Percentiles rank a stretch among this genome's conserved stretches.
Evolutionary conservation across 2,888 invertebrate genomes (phyloP).

Genomic region (Acleris laterana): DNA sequence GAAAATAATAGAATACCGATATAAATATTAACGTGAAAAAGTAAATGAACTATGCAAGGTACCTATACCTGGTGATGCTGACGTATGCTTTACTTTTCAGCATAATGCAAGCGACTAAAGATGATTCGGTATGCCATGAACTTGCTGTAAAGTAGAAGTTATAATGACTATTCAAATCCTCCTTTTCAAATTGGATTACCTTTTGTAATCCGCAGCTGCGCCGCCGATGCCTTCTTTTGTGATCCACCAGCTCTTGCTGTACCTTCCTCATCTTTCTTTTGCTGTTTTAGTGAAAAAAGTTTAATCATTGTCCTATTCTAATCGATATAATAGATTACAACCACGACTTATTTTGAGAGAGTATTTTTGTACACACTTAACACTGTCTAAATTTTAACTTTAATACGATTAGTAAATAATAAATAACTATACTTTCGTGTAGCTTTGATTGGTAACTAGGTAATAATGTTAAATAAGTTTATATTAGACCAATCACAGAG

Average conservation of each 20-base stretch:
- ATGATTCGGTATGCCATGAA: not conserved
- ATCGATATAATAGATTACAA: conserved; percentile 71
- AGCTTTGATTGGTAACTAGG: conserved; percentile 34
- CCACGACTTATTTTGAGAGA: conserved; percentile 79
- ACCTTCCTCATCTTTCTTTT: conserved; percentile 98
- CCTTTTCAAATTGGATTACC: conserved; percentile 81
- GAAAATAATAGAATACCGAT: conserved; percentile 63
- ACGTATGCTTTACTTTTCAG: conserved; percentile 21
- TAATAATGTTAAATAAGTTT: conserved; percentile 19
- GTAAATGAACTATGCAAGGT: not conserved
- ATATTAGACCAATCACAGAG: conserved; percentile 34
- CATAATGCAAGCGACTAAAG: not conserved
- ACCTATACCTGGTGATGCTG: conserved; percentile 13
- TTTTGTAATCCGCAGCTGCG: conserved; percentile 98
- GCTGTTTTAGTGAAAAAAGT: conserved; percentile 98
- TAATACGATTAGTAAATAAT: conserved; percentile 31
- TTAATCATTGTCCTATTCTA: conserved; percentile 93
- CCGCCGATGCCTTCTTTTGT: conserved; percentile 97
- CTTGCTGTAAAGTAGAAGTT: conserved; percentile 6
- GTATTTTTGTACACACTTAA: conserved; percentile 49
- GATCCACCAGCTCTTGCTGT: conserved; percentile 85
- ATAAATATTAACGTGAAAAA: conserved; percentile 39
- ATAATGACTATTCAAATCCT: conserved; percentile 7
- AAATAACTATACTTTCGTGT: conserved; percentile 35
- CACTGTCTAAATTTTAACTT: conserved; percentile 10